These are phyloP conservation scores for Pseudomugil tenellus DNA, from an alignment of 2,797 vertebrate species.

Conservation along the genomic window DNA sequence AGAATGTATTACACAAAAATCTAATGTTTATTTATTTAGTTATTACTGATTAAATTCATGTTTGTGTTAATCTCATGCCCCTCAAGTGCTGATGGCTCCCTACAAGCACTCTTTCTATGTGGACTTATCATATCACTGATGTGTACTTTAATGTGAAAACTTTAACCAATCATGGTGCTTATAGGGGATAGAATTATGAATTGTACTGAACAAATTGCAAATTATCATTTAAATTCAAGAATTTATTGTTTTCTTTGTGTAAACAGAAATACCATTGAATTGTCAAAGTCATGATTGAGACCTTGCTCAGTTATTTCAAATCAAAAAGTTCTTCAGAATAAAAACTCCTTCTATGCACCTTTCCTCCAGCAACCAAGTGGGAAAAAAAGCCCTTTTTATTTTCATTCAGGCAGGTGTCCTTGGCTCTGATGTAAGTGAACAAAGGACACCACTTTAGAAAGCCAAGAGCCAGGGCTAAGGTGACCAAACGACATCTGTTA, in stretches of 20 bases:
- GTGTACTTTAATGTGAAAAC: no score
- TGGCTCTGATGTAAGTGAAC: constrained; percentile 51
- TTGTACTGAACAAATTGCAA: no score
- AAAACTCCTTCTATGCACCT: not conserved
- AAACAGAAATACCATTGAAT: constrained; percentile 11
- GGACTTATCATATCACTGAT: no score
- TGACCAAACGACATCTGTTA: constrained; percentile 57
- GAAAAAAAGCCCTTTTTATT: constrained; percentile 17
- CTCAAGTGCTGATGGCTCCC: no score
- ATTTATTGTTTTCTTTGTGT: constrained; percentile 1
- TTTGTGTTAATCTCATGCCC: no score
- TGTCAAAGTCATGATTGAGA: constrained; percentile 19
- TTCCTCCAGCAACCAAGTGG: constrained; percentile 1
- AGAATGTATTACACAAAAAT: no score
- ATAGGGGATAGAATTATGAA: no score
- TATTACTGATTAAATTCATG: no score
- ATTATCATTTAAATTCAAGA: no score
- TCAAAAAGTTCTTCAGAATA: constrained; percentile 5
- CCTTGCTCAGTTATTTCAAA: constrained; percentile 31
- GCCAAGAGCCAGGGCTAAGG: constrained; percentile 37
- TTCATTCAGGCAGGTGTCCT: constrained; percentile 48
- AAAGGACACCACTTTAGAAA: constrained; percentile 36
- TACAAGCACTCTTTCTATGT: no score
- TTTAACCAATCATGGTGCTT: no score
- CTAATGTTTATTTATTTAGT: no score